These are phyloP conservation scores for Drosophila lini DNA, from an alignment of 1,140 invertebrate genomes.

Conservation along the genomic window DNA sequence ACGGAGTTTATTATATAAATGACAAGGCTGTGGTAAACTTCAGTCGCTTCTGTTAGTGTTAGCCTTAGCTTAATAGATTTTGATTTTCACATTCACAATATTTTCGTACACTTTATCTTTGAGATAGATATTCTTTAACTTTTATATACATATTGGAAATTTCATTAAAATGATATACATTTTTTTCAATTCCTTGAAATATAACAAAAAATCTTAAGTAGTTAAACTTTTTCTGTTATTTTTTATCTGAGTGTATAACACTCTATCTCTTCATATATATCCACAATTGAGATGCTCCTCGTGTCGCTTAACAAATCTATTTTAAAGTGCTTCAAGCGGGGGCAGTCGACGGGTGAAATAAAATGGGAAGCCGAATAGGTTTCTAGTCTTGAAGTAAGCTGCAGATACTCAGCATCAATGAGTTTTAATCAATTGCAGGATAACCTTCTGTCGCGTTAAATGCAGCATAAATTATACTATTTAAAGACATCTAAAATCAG, in stretches of 20 bases:
- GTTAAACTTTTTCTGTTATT: neutral
- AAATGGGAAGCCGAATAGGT: constrained; percentile 3
- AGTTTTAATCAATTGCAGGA: constrained; percentile 62
- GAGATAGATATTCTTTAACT: too few relatives aligned
- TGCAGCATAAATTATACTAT: constrained; percentile 13
- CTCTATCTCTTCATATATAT: neutral
- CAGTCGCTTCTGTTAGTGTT: too few relatives aligned
- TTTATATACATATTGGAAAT: too few relatives aligned
- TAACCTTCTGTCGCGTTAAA: neutral
- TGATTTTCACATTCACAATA: neutral
- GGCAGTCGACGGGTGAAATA: constrained; percentile 3
- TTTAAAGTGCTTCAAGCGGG: constrained; percentile 49
- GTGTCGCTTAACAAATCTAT: constrained; percentile 66
- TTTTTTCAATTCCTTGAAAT: too few relatives aligned
- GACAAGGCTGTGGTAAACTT: too few relatives aligned
- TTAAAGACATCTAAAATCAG: constrained; percentile 51
- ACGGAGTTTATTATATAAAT: neutral
- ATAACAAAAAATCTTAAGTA: too few relatives aligned
- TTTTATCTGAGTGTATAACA: neutral
- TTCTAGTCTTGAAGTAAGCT: constrained; percentile 27
- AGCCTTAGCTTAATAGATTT: neutral
- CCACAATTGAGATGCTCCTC: constrained; percentile 14
- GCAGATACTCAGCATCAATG: constrained; percentile 50
- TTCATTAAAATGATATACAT: too few relatives aligned
- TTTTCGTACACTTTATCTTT: too few relatives aligned